Evolutionary conservation across 2,888 invertebrate genomes (phyloP).

Genomic region (Drosophila subsilvestris): DNA sequence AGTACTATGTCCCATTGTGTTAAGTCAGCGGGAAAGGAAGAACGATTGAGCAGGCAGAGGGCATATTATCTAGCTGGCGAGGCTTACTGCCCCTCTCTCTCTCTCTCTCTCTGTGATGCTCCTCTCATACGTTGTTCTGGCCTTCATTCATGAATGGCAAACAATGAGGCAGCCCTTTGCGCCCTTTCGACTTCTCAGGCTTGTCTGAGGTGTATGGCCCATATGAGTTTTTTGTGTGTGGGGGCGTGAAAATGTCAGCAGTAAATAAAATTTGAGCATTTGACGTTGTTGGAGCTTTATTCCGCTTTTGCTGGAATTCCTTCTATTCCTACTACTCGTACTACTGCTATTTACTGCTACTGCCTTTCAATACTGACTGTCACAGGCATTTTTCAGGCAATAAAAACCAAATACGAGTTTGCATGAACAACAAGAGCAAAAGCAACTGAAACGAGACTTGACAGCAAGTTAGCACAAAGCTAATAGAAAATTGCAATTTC

Average conservation of each 20-base stretch:
- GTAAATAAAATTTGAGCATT: constrained; percentile 69
- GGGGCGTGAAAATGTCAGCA: constrained; percentile 68
- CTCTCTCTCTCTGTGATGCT: neutral
- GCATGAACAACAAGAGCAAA: constrained; percentile 2
- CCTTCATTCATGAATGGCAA: constrained; percentile 48
- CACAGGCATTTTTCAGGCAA: constrained; percentile 7
- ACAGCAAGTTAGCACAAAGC: neutral
- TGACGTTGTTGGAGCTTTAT: constrained; percentile 37
- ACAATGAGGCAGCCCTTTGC: constrained; percentile 26
- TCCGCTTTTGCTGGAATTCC: constrained; percentile 23
- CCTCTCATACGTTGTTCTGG: constrained; percentile 16
- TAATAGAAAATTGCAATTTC: neutral
- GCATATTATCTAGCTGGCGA: constrained; percentile 6
- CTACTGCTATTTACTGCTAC: neutral
- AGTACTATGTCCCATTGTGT: constrained; percentile 29
- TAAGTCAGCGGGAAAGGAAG: neutral
- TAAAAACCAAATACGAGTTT: constrained; percentile 7
- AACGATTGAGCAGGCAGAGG: constrained; percentile 2
- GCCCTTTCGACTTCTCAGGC: constrained; percentile 29
- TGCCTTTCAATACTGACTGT: constrained; percentile 22
- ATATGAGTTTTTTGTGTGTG: constrained; percentile 14
- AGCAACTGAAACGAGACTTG: neutral
- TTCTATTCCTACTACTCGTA: constrained; percentile 8
- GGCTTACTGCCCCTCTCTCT: constrained; percentile 20
- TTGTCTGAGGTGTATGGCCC: neutral